Evolutionary conservation across 2,888 invertebrate genomes (phyloP), one percentile per base, ranked within the genome.

Genomic region (Pherbina coryleti): DNA sequence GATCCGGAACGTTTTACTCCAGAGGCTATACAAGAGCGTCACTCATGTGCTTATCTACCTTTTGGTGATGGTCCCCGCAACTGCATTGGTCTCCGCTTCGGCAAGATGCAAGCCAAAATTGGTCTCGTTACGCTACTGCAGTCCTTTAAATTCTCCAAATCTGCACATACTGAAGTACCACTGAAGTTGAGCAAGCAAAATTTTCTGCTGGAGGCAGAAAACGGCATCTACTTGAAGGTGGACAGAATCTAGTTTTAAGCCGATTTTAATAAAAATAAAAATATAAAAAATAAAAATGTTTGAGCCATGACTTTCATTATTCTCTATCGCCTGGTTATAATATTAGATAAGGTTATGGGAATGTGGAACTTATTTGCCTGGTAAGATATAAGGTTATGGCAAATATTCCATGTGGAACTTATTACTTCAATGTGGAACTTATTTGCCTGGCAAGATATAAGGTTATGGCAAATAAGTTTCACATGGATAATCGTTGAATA

Each of bases 1-100:
- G 91, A 92, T 78, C 93, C 93, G 0, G 92, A 93, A 0, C 89
- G 93, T 80, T 93, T 93, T 85, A 87, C 90, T 0, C 87, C 90
- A 0, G 92, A 92, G 78, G 91, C 91, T 62, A 92, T 92, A 74
- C 87, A 90, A 0, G 90, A 89, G 62, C 86, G 92, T 67, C 91
- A 92, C 34, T 83, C 86, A 0, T 82, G 84, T 1, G 82, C 85
- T n/a, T 89, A 84, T 84, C 69, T 90, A 60, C 85, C 89, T 0
- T 89, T 89, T 57, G 89, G 89, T 2, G 88, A 88, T 37, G 89
- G 89, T 0, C 88, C 89, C 0, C 80, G 89, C 0, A 87, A 86
- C 72, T 89, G 89, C 76, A 82, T 89, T 66, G 90, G 89, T 3
- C 78, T 85, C 81, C 84, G 89, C 31, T 89, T 89, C 72, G 89